Conservation (phyloP, 2,888 invertebrate genomes). For the Scaptomyza polygonia region DNA sequence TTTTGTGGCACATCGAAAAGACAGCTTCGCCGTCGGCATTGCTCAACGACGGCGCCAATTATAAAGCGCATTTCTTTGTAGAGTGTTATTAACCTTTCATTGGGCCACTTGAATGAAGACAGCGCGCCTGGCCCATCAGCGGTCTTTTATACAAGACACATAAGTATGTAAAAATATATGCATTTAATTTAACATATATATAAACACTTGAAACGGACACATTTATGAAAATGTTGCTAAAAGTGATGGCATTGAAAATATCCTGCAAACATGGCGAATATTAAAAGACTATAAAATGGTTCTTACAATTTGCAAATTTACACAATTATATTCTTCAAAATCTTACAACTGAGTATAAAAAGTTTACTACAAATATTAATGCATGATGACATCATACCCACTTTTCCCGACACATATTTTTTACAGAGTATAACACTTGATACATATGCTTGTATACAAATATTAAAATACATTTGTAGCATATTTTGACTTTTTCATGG, state of each 20-base stretch:
- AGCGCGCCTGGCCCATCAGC: constrained; percentile 44
- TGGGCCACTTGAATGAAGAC: constrained; percentile 63
- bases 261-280: neutral
- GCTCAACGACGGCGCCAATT: constrained; percentile 54
- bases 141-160: constrained; percentile 7
- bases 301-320: no score
- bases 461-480: neutral
- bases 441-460: constrained; percentile 8
- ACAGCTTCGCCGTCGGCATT: neutral
- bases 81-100: constrained; percentile 79
- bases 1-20: constrained; percentile 42
- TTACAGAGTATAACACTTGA: constrained; percentile 37
- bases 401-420: neutral
- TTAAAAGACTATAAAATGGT: no score
- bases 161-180: constrained; percentile 24
- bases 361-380: no score
- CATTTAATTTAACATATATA: constrained; percentile 26
- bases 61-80: constrained; percentile 60
- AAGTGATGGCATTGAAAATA: neutral
- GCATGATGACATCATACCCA: neutral
- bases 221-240: neutral
- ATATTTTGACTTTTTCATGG: constrained; percentile 25
- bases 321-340: no score
- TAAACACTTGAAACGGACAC: constrained; percentile 42
- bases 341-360: no score